Conservation (phyloP, 2,888 invertebrate species). For the Scelioninae gen. 1 region DNA sequence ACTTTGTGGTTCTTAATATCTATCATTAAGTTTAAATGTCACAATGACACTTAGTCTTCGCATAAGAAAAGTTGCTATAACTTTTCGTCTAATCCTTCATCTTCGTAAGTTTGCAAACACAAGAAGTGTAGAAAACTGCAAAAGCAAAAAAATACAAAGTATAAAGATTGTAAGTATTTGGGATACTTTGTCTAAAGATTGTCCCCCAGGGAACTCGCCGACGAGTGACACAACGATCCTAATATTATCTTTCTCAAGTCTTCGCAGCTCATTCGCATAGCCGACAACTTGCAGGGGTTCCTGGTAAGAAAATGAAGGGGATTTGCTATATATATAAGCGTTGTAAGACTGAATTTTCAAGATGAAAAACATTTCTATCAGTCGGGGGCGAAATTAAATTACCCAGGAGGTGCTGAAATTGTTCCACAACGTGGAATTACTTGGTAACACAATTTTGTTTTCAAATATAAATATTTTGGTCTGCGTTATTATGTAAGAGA, state of each 20-base stretch:
- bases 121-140: conserved; percentile 47
- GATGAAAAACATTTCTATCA: conserved; percentile 37
- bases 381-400: conserved; percentile 16
- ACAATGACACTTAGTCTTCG: conserved; percentile 30
- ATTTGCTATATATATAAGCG: conserved; percentile 26
- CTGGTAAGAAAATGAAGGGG: conserved; percentile 13
- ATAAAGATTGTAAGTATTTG: conserved; percentile 53
- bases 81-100: conserved; percentile 34
- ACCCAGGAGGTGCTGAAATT: no score
- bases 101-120: conserved; percentile 47
- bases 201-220: conserved; percentile 37
- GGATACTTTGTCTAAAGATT: conserved; percentile 54
- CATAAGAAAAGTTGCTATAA: conserved; percentile 46
- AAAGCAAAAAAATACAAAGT: conserved; percentile 52
- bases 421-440: no score
- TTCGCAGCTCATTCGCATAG: conserved; percentile 57
- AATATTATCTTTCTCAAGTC: conserved; percentile 62
- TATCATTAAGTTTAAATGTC: conserved; percentile 35
- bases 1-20: conserved; percentile 3
- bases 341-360: conserved; percentile 37
- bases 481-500: no score
- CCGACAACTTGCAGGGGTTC: conserved; percentile 13
- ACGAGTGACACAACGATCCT: conserved; percentile 52
- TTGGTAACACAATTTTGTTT: no score
- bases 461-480: no score